Percentiles rank a stretch among this genome's conserved stretches.
phyloP scores from a whole-genome alignment of 2,797 vertebrate genomes.

The Margarornis squamiger region DNA sequence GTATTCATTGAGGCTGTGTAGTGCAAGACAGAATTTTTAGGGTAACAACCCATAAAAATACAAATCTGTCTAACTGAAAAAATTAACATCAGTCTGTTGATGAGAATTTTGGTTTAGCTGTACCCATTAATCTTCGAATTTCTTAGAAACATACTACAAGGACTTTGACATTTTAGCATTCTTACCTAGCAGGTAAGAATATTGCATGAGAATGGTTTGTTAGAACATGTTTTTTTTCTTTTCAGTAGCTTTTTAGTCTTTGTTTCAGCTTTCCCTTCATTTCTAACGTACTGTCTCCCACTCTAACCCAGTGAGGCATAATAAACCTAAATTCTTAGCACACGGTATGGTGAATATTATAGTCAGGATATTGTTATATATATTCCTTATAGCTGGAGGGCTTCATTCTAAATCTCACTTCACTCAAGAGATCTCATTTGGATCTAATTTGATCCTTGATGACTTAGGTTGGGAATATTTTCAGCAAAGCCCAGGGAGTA shows the following conservation, averaged over 20 bases:
- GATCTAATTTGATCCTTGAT: slow-evolving; percentile 48
- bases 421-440: slow-evolving; percentile 43
- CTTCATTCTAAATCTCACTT: slow-evolving; percentile 7
- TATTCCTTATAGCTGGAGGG: neutral
- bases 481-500: neutral
- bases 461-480: neutral
- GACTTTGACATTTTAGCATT: neutral
- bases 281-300: neutral
- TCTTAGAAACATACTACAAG: neutral
- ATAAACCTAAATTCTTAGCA: slow-evolving; percentile 32
- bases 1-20: neutral
- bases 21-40: neutral
- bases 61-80: neutral
- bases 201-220: neutral
- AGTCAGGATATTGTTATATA: slow-evolving; percentile 28
- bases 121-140: neutral
- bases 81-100: neutral
- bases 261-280: neutral
- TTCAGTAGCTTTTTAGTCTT: neutral
- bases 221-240: slow-evolving; percentile 7
- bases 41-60: neutral
- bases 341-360: slow-evolving; percentile 16
- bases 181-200: neutral
- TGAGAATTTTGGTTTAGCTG: neutral
- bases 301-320: neutral